These are phyloP conservation scores for Drosophila algonquin DNA, from an alignment of 2,888 invertebrate species.

Conservation along the genomic window DNA sequence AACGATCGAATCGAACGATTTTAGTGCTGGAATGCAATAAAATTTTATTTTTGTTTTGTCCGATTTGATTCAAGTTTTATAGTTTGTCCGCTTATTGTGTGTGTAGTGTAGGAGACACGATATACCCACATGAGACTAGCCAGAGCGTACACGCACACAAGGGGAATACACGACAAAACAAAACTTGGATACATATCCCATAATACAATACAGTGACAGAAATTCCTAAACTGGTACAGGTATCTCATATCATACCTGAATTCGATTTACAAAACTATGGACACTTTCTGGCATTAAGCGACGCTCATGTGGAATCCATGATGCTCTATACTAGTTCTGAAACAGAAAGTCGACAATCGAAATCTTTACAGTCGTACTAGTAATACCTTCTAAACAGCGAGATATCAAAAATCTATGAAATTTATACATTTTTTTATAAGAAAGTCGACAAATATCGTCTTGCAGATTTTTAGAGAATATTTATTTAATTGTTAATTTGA, in stretches of 20 bases:
- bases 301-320: background rate
- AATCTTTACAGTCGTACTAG: background rate
- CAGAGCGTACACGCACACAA: background rate
- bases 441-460: no score
- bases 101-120: slow-evolving; percentile 71
- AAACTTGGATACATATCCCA: slow-evolving; percentile 28
- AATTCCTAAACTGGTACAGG: slow-evolving; percentile 44
- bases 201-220: slow-evolving; percentile 24
- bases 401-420: background rate
- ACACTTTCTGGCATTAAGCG: no score
- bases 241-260: slow-evolving; percentile 9
- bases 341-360: background rate
- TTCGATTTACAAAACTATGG: no score
- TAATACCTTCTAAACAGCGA: background rate
- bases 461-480: no score
- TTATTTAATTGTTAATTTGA: no score
- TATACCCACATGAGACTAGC: slow-evolving; percentile 25
- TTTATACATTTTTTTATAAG: no score
- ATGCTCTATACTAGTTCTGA: background rate
- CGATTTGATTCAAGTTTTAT: slow-evolving; percentile 80
- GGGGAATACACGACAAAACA: background rate
- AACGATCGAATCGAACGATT: slow-evolving; percentile 68
- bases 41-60: slow-evolving; percentile 76
- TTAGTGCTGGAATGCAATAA: slow-evolving; percentile 80
- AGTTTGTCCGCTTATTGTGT: slow-evolving; percentile 76